Evolutionary conservation across 2,888 invertebrate genomes (phyloP).

Genomic region (Luperina testacea): DNA sequence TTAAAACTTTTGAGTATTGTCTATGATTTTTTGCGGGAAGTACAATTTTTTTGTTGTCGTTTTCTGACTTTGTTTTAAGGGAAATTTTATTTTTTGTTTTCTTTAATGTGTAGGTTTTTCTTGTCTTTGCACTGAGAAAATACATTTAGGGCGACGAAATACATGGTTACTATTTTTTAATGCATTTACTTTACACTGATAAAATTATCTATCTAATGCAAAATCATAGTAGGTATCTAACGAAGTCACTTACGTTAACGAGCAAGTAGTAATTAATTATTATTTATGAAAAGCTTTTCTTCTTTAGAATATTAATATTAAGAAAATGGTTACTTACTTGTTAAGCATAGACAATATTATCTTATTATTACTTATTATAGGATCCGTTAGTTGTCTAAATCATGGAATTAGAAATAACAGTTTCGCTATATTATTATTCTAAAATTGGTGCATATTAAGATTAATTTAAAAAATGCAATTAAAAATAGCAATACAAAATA

Average conservation of each 20-base stretch:
- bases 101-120: background rate
- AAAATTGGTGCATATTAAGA: constrained; percentile 1
- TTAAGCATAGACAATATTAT: constrained; percentile 48
- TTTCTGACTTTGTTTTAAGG: constrained; percentile 27
- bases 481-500: background rate
- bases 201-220: constrained; percentile 4
- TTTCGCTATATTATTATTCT: background rate
- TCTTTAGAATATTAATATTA: constrained; percentile 13
- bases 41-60: constrained; percentile 58
- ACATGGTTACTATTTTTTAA: constrained; percentile 9
- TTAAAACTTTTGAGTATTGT: constrained; percentile 25
- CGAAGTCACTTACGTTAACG: constrained; percentile 4
- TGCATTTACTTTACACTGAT: background rate
- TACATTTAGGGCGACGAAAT: constrained; percentile 9
- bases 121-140: constrained; percentile 24
- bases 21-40: constrained; percentile 49
- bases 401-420: background rate
- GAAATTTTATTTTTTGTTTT: constrained; percentile 19
- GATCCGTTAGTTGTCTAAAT: background rate
- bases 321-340: constrained; percentile 36
- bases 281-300: constrained; percentile 11
- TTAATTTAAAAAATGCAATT: background rate
- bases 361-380: constrained; percentile 10
- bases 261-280: constrained; percentile 6
- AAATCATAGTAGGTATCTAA: constrained; percentile 4